Evolutionary conservation across 2,797 vertebrate genomes (phyloP).

Genomic region (Pteropus rufus): DNA sequence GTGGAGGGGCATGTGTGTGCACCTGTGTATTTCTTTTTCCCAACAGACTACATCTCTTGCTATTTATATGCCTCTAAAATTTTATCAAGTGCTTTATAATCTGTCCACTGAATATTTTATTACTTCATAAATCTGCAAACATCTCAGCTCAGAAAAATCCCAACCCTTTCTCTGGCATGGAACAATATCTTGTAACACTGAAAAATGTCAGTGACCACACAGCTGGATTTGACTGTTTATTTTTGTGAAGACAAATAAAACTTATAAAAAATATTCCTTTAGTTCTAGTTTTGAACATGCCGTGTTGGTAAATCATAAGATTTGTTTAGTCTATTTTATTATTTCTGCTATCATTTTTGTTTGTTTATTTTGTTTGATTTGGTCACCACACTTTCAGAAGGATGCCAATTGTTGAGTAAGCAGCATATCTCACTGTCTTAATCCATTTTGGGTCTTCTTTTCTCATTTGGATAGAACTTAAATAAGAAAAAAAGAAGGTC

Average conservation of each 20-base stretch:
- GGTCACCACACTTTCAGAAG: not conserved
- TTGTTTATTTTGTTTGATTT: not conserved
- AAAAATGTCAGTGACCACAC: conserved; percentile 46
- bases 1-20: fast-evolving
- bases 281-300: not conserved
- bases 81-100: conserved; percentile 61
- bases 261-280: not conserved
- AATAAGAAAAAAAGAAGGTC: not conserved
- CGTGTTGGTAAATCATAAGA: not conserved
- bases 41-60: not conserved
- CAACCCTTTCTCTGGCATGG: not conserved
- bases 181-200: not conserved
- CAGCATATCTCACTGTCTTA: not conserved
- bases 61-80: conserved; percentile 51
- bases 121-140: conserved; percentile 51
- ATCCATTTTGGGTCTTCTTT: not conserved
- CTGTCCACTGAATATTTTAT: conserved; percentile 62
- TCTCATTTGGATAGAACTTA: not conserved
- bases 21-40: not conserved
- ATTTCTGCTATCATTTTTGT: not conserved
- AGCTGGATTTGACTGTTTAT: not conserved
- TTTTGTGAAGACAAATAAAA: not conserved
- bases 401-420: not conserved
- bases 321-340: not conserved
- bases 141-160: conserved; percentile 35